A percentile compares a stretch with the other conserved stretches of the same genome.
phyloP scores from a whole-genome alignment of 2,888 invertebrate genomes.

The Scotopteryx bipunctaria region DNA sequence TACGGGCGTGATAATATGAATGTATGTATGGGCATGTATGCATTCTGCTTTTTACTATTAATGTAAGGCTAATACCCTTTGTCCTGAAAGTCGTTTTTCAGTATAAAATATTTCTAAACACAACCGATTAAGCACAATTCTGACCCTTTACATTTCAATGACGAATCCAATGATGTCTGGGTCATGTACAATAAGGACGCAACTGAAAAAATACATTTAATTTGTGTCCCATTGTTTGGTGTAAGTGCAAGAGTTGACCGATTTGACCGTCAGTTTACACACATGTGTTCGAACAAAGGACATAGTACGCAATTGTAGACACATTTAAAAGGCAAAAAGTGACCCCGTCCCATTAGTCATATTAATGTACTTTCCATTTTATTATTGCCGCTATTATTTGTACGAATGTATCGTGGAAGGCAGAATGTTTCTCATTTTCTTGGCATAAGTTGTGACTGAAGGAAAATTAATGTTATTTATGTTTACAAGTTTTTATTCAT shows the following conservation, averaged over 20 bases:
- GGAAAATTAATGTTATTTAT: slow-evolving; percentile 10
- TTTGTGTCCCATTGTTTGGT: slow-evolving; percentile 47
- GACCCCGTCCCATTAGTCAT: slow-evolving; percentile 45
- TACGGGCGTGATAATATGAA: too few species aligned
- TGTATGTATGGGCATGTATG: too few species aligned
- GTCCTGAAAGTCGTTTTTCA: too few species aligned
- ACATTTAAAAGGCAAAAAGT: slow-evolving; percentile 43
- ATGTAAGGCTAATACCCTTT: too few species aligned
- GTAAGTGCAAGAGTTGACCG: slow-evolving; percentile 54
- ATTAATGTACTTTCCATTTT: slow-evolving; percentile 19
- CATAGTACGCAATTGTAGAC: slow-evolving; percentile 23
- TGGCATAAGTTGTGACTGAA: slow-evolving; percentile 19
- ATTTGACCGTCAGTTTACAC: slow-evolving; percentile 58
- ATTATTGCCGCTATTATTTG: slow-evolving; percentile 16
- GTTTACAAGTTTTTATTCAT: background rate
- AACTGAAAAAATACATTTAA: slow-evolving; percentile 59
- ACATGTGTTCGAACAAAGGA: slow-evolving; percentile 59
- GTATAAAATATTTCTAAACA: background rate
- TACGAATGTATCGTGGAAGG: slow-evolving; percentile 6
- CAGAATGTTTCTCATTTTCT: slow-evolving; percentile 24
- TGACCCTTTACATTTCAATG: slow-evolving; percentile 37
- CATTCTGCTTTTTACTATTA: too few species aligned
- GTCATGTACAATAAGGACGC: slow-evolving; percentile 50
- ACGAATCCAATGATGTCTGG: slow-evolving; percentile 61
- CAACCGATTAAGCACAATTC: slow-evolving; percentile 28